Evolutionary conservation across 2,888 invertebrate species (phyloP), one percentile per base, ranked within the genome.

Genomic region (Drosophila mimica): DNA sequence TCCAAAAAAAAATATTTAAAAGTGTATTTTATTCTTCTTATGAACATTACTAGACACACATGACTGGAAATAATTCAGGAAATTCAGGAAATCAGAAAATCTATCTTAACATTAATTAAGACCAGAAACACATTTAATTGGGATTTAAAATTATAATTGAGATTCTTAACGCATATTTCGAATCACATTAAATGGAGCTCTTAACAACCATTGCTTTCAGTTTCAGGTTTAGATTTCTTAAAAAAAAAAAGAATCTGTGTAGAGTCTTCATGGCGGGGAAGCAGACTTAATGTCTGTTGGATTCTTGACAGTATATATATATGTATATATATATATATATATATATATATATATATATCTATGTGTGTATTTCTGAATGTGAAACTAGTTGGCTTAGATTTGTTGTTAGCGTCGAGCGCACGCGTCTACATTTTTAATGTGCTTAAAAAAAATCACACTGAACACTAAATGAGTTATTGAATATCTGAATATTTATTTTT

Each of bases 401-500:
- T 60, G n/a, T 49, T 51, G 40, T 33, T 43, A 2, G 20, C 54
- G 43, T 15, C 58, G 59, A 43, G 40, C 74, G 64, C 60, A 64
- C 58, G 58, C 64, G 54, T 53, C 43, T 56, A 56, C 56, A 74
- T 79, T 79, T 68, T 65, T 62, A 74, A 74, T 69, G 70, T 79
- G 64, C 49, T 48, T 56, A 6, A 73, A 61, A 52, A 30, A n/a
- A 46, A 34, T 49, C 34, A 49, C 68, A 69, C 20, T 52, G 13
- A 52, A 28, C 17, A 36, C 40, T 28, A 5, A 34, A 20, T 38
- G 38, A 57, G 9, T 57, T 34, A 28, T 31, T 56, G 46, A 51
- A 48, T 54, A 56, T 54, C 28, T 13, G 8, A 48, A 52, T 20
- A 33, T 13, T 7, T 68, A 74, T 64, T 68, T 79, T 64, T 68